Percentiles rank a stretch among this genome's conserved stretches.
Evolutionary conservation across 30 jellyfish, hydroid and myxozoan genomes (phyloP).

Genomic region (Catostylus mosaicus): DNA sequence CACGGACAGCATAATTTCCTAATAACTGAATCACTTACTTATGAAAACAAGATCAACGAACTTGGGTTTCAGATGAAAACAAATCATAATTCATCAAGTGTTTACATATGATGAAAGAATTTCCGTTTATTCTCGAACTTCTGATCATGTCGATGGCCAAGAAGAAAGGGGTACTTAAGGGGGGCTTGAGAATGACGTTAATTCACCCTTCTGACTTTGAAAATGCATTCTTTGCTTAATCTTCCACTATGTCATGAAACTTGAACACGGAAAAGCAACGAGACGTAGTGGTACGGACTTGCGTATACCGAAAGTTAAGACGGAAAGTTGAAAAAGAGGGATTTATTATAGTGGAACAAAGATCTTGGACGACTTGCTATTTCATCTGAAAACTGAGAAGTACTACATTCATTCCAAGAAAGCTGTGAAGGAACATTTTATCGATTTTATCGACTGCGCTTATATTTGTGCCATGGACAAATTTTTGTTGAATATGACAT

Average conservation of each 20-base stretch:
- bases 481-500: constrained; percentile 8
- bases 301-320: constrained; percentile 40
- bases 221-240: too few species aligned
- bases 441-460: neutral
- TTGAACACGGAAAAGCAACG: constrained; percentile 52
- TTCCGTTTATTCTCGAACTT: too few species aligned
- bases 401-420: neutral
- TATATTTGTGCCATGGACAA: neutral
- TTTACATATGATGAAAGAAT: too few species aligned
- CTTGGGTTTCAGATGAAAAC: too few species aligned
- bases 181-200: too few species aligned
- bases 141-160: too few species aligned
- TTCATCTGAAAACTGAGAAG: too few species aligned
- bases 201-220: constrained; percentile 39
- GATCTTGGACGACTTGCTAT: constrained; percentile 36
- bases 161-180: too few species aligned
- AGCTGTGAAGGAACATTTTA: neutral
- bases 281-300: constrained; percentile 50
- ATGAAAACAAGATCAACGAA: too few species aligned
- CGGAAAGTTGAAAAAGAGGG: constrained; percentile 51
- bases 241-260: constrained; percentile 37
- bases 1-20: too few species aligned
- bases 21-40: too few species aligned
- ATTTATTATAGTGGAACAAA: constrained; percentile 32
- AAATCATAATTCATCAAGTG: too few species aligned